Percentiles rank a stretch among this genome's conserved stretches.
Conservation (phyloP, 2,888 invertebrate genomes). For the Napeogenes sylphis region DNA sequence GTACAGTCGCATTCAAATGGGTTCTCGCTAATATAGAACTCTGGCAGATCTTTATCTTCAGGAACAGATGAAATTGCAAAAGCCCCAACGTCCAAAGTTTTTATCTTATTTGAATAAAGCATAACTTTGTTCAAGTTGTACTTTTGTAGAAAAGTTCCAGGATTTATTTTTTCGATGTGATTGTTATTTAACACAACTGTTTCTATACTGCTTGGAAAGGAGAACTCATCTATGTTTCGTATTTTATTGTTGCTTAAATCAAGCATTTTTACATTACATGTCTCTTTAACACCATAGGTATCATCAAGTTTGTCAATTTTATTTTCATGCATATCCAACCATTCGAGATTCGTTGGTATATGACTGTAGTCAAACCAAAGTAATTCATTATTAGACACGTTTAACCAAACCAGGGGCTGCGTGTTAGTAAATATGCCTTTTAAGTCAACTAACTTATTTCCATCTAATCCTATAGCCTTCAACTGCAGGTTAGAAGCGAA, state of each 20-base stretch:
- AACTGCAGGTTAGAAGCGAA: constrained; percentile 85
- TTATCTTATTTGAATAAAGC: constrained; percentile 84
- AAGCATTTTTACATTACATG: constrained; percentile 84
- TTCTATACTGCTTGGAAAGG: constrained; percentile 85
- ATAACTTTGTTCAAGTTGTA: constrained; percentile 85
- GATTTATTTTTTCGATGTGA: constrained; percentile 81
- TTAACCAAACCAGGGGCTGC: constrained; percentile 86
- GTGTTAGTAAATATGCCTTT: constrained; percentile 86
- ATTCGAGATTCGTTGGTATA: constrained; percentile 85
- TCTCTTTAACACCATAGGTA: constrained; percentile 82
- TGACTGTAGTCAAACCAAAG: constrained; percentile 89
- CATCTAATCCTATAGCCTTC: constrained; percentile 86
- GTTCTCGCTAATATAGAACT: constrained; percentile 89
- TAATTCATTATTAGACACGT: constrained; percentile 87
- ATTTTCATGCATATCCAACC: constrained; percentile 90
- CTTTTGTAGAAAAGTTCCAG: constrained; percentile 84
- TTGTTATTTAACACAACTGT: constrained; percentile 86
- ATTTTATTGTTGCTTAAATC: constrained; percentile 87
- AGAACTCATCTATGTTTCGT: constrained; percentile 81
- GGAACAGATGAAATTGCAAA: constrained; percentile 82
- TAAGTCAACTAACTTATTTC: constrained; percentile 86
- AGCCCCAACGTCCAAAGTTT: constrained; percentile 83
- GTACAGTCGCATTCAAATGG: constrained; percentile 91
- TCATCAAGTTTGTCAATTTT: constrained; percentile 86
- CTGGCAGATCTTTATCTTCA: constrained; percentile 83